These are phyloP conservation scores for Tautogolabrus adspersus DNA, from an alignment of 2,113 vertebrate genomes.

Conservation along the genomic window DNA sequence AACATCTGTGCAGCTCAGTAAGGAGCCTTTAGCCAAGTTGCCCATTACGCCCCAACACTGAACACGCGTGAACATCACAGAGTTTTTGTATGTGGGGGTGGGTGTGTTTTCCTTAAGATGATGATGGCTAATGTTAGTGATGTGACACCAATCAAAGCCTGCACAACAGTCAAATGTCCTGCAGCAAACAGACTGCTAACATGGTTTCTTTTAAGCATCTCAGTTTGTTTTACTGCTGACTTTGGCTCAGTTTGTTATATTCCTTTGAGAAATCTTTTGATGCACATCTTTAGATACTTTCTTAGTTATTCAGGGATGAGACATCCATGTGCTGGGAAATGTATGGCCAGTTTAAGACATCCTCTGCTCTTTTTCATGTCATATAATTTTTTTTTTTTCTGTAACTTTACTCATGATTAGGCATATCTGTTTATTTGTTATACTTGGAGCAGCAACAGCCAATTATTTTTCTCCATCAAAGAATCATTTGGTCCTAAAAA, in stretches of 20 bases:
- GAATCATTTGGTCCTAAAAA: too few relatives aligned
- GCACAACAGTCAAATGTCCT: background rate
- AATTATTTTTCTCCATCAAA: too few relatives aligned
- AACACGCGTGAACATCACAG: slow-evolving; percentile 22
- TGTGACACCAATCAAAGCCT: slow-evolving; percentile 9
- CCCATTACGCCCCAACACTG: slow-evolving; percentile 17
- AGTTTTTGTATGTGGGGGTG: slow-evolving; percentile 2
- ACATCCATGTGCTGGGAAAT: too few relatives aligned
- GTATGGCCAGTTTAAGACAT: too few relatives aligned
- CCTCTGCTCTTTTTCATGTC: too few relatives aligned
- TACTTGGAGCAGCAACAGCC: too few relatives aligned
- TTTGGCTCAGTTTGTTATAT: background rate
- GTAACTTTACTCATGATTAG: too few relatives aligned
- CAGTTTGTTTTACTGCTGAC: background rate
- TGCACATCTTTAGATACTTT: background rate
- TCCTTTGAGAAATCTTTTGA: slow-evolving; percentile 1
- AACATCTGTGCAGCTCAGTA: slow-evolving; percentile 59
- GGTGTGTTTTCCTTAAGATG: slow-evolving; percentile 11
- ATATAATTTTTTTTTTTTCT: too few relatives aligned
- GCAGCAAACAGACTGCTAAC: background rate
- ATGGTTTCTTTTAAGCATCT: background rate
- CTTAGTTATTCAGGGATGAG: too few relatives aligned
- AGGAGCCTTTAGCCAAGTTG: slow-evolving; percentile 23
- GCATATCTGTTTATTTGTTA: too few relatives aligned
- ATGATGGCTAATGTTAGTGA: slow-evolving; percentile 15